Evolutionary conservation across 2,888 invertebrate species (phyloP).

Genomic region (Caenorhabditis parvicauda): DNA sequence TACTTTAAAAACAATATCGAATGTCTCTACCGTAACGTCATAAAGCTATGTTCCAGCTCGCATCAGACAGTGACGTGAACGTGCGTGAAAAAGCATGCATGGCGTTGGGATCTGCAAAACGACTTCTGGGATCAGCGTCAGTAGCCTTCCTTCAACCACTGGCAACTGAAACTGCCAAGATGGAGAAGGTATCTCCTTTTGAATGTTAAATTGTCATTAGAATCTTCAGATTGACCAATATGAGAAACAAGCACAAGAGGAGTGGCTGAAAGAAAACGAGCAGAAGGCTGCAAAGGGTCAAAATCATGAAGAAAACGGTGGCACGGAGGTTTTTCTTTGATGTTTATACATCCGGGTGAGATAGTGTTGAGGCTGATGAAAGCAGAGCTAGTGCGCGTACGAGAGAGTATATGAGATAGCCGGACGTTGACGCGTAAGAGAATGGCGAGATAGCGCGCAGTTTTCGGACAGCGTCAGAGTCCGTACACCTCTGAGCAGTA

Average conservation of each 20-base stretch:
- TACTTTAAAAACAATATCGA: too few relatives aligned
- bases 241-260: conserved; percentile 15
- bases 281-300: not conserved
- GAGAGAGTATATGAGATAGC: too few relatives aligned
- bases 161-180: conserved; percentile 24
- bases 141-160: conserved; percentile 16
- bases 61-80: conserved; percentile 27
- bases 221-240: conserved; percentile 11
- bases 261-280: conserved; percentile 8
- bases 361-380: too few relatives aligned
- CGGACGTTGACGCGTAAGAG: too few relatives aligned
- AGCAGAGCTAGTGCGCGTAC: too few relatives aligned
- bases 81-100: conserved; percentile 35
- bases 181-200: conserved; percentile 22
- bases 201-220: not conserved
- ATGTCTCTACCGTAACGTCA: too few relatives aligned
- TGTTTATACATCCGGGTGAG: too few relatives aligned
- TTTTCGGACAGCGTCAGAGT: too few relatives aligned
- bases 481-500: too few relatives aligned
- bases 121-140: conserved; percentile 25
- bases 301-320: not conserved
- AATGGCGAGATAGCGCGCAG: too few relatives aligned
- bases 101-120: conserved; percentile 27
- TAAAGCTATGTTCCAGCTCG: conserved; percentile 15
- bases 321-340: not conserved